phyloP scores from a whole-genome alignment of 2,888 invertebrate species.

The Drosophila fungiperda region DNA sequence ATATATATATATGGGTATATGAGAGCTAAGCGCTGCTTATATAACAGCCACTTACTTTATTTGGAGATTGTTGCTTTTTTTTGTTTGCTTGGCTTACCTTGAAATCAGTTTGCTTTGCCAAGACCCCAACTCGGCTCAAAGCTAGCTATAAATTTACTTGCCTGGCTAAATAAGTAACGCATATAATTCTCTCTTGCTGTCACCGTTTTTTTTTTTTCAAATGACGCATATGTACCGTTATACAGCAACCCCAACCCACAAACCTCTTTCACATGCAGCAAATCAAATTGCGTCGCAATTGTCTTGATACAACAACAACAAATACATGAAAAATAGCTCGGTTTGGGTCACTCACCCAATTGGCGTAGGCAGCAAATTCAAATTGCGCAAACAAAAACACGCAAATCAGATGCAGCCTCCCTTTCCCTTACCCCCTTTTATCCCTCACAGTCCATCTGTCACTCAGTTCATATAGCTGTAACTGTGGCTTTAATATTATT shows the following conservation, averaged over 20 bases:
- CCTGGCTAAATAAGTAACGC: neutral
- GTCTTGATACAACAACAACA: constrained; percentile 8
- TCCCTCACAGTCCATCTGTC: no score
- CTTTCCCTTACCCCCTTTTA: neutral
- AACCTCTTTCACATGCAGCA: constrained; percentile 3
- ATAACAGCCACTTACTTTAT: constrained; percentile 29
- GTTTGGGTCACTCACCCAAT: constrained; percentile 48
- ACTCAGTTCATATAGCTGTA: neutral
- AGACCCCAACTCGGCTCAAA: constrained; percentile 22
- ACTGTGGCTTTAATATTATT: constrained; percentile 1
- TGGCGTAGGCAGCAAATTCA: neutral
- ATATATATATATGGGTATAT: no score
- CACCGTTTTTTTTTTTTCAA: constrained; percentile 8
- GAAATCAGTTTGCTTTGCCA: constrained; percentile 36
- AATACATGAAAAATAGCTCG: constrained; percentile 13
- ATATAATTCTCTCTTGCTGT: constrained; percentile 17
- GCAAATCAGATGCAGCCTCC: constrained; percentile 30
- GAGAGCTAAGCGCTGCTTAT: constrained; percentile 29
- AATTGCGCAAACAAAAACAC: neutral
- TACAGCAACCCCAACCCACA: neutral
- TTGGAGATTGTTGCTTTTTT: constrained; percentile 30
- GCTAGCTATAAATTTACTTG: constrained; percentile 15
- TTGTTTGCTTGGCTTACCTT: constrained; percentile 54
- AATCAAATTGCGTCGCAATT: constrained; percentile 62
- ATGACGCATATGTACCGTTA: constrained; percentile 57